Percentiles rank a stretch among this genome's conserved stretches.
These are phyloP conservation scores for Drosophila sp. DNA, from an alignment of 1,140 invertebrate species.

Conservation along the genomic window DNA sequence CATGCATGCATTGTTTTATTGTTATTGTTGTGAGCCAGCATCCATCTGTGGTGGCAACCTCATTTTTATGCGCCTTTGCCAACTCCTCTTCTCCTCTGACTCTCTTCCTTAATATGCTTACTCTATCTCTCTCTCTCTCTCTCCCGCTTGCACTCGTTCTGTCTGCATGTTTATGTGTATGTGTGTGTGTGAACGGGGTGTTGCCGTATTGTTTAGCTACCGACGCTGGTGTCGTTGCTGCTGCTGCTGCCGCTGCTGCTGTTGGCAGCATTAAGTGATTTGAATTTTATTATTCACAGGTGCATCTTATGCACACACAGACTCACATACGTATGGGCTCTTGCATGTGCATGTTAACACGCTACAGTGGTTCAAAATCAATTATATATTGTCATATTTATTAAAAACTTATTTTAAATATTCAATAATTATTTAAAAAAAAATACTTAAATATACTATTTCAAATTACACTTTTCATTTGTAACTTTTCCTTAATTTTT, in stretches of 20 bases:
- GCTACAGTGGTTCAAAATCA: slow-evolving; percentile 13
- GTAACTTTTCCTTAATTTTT: no score
- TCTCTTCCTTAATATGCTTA: neutral
- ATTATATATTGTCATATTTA: neutral
- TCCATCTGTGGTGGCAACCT: slow-evolving; percentile 75
- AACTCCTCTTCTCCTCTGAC: slow-evolving; percentile 4
- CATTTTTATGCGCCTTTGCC: slow-evolving; percentile 56
- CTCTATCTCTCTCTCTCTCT: neutral
- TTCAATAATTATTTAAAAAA: no score
- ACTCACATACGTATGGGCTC: slow-evolving; percentile 2
- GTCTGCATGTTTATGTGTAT: slow-evolving; percentile 1
- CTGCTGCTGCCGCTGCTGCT: slow-evolving; percentile 29
- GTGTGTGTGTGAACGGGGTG: slow-evolving; percentile 60
- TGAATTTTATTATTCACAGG: slow-evolving; percentile 83
- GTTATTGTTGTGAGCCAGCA: slow-evolving; percentile 30
- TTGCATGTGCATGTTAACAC: slow-evolving; percentile 20
- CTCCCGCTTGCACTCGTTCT: slow-evolving; percentile 3
- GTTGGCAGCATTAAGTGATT: slow-evolving; percentile 75
- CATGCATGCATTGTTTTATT: slow-evolving; percentile 55
- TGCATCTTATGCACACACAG: slow-evolving; percentile 56
- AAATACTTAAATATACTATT: neutral
- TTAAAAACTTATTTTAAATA: no score
- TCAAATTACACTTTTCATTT: no score
- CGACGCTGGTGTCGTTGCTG: slow-evolving; percentile 38
- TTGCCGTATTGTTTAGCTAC: slow-evolving; percentile 73